A percentile compares a stretch with the other conserved stretches of the same genome.
Evolutionary conservation across 53 echinoderm and acorn worm genomes (phyloP).

Genomic region (Astropecten irregularis): DNA sequence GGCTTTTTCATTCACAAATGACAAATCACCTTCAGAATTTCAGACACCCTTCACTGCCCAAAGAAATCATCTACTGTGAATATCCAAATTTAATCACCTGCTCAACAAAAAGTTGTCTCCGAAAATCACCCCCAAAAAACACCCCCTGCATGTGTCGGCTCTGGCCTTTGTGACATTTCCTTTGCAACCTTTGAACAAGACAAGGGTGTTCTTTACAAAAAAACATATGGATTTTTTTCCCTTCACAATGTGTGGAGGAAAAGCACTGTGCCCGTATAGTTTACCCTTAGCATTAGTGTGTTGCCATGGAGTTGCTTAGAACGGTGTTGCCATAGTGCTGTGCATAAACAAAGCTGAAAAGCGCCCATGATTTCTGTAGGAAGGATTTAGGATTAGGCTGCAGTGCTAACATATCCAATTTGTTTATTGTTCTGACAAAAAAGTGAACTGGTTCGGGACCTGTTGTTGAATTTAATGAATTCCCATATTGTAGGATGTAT

Average conservation of each 20-base stretch:
- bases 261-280: background rate
- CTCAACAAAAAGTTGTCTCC: constrained; percentile 20
- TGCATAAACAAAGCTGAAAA: constrained; percentile 44
- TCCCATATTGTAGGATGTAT: background rate
- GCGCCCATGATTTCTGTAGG: background rate
- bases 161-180: constrained; percentile 20
- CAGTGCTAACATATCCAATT: background rate
- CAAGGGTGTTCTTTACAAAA: constrained; percentile 37
- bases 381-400: background rate
- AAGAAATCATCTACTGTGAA: background rate
- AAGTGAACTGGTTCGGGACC: constrained; percentile 10
- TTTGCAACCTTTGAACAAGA: constrained; percentile 55
- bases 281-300: constrained; percentile 47
- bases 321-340: constrained; percentile 31
- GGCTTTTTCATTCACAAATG: too few species aligned
- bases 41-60: too few species aligned
- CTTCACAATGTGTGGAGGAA: background rate
- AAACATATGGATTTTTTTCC: constrained; percentile 5
- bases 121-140: constrained; percentile 25
- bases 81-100: constrained; percentile 1
- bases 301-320: constrained; percentile 55
- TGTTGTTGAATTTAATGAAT: background rate
- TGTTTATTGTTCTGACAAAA: background rate
- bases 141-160: constrained; percentile 26
- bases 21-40: too few species aligned